phyloP scores from a whole-genome alignment of 1,140 invertebrate species.

The Hermetia illucens region DNA sequence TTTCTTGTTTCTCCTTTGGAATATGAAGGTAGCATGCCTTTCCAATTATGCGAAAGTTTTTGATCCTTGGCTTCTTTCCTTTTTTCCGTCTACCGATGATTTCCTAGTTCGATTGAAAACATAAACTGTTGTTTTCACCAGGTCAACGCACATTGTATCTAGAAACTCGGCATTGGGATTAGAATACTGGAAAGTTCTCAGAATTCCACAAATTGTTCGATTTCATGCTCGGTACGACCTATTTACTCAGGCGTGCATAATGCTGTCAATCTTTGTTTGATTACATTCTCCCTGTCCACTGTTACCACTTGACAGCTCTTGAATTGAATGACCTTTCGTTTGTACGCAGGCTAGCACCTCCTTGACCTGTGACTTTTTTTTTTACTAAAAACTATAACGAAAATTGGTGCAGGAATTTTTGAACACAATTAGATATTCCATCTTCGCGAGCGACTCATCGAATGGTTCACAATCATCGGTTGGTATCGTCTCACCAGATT shows the following conservation, averaged over 20 bases:
- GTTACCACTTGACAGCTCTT: constrained; percentile 15
- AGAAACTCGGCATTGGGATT: constrained; percentile 11
- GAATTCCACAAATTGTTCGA: constrained; percentile 23
- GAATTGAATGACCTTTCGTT: too few relatives aligned
- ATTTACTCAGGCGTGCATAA: constrained; percentile 28
- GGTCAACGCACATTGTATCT: constrained; percentile 5
- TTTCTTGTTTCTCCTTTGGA: constrained; percentile 12
- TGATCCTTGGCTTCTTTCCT: too few relatives aligned
- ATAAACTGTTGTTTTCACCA: constrained; percentile 9
- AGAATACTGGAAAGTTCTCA: constrained; percentile 22
- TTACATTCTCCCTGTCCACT: constrained; percentile 14
- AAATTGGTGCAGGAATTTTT: too few relatives aligned
- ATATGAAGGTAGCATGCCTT: constrained; percentile 9
- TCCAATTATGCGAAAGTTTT: constrained; percentile 7
- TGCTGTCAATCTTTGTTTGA: constrained; percentile 16
- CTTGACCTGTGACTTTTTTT: too few relatives aligned
- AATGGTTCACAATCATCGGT: too few relatives aligned
- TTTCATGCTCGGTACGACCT: constrained; percentile 20
- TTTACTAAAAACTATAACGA: too few relatives aligned
- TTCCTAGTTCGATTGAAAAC: constrained; percentile 14
- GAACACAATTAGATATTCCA: too few relatives aligned
- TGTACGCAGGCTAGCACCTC: too few relatives aligned
- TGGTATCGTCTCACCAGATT: too few relatives aligned
- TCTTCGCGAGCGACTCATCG: too few relatives aligned
- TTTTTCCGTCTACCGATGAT: constrained; percentile 9